Percentiles rank a stretch among this genome's conserved stretches.
phyloP scores from a whole-genome alignment of 2,888 invertebrate species.

The Epiblema foenella region DNA sequence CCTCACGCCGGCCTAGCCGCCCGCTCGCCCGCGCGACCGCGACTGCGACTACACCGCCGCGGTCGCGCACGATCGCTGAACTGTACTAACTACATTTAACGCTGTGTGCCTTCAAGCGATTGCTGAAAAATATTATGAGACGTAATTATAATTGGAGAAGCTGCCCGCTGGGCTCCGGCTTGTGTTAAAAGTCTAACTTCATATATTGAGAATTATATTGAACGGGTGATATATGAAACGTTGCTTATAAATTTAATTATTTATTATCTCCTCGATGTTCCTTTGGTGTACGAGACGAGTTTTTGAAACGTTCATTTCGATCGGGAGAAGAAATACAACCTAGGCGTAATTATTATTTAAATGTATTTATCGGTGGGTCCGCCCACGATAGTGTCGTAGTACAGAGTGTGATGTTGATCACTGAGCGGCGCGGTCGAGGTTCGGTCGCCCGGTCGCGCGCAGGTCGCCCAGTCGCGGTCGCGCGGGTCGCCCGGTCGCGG shows the following conservation, averaged over 20 bases:
- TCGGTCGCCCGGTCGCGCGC: constrained; percentile 42
- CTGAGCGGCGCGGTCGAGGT: constrained; percentile 59
- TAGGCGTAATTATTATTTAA: constrained; percentile 82
- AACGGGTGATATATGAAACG: constrained; percentile 85
- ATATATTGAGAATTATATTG: constrained; percentile 84
- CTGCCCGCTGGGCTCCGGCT: constrained; percentile 73
- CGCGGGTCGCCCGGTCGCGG: constrained; percentile 46
- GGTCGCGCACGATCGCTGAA: constrained; percentile 78
- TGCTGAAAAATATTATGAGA: constrained; percentile 86
- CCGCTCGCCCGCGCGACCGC: constrained; percentile 59
- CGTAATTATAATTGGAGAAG: constrained; percentile 80
- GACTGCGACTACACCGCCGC: constrained; percentile 65
- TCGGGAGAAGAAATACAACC: constrained; percentile 84
- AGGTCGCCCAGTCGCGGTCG: constrained; percentile 48
- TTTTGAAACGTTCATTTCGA: constrained; percentile 83
- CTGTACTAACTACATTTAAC: constrained; percentile 86
- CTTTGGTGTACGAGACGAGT: constrained; percentile 83
- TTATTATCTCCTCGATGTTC: constrained; percentile 82
- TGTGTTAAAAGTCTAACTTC: constrained; percentile 79
- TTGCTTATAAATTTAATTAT: constrained; percentile 82
- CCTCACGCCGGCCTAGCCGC: constrained; percentile 93
- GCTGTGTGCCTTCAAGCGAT: constrained; percentile 94
- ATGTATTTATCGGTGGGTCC: constrained; percentile 77
- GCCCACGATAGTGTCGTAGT: constrained; percentile 79
- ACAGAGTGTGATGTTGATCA: constrained; percentile 81